Percentiles rank a stretch among this genome's conserved stretches.
Conservation (phyloP, 2,797 vertebrate genomes). For the Neopelma chrysocephalum region DNA sequence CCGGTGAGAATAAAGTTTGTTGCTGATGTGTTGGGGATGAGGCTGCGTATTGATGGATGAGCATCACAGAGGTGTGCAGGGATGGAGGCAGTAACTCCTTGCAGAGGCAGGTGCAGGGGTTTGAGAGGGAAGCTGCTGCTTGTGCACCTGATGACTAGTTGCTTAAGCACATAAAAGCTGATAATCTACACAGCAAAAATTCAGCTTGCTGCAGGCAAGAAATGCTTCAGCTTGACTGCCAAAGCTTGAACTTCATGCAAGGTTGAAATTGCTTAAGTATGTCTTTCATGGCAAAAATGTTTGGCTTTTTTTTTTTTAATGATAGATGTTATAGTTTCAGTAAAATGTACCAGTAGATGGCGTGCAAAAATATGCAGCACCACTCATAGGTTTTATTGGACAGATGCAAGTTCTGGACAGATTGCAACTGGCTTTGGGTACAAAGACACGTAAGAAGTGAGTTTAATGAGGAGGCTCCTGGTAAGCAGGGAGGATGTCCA, state of each 20-base stretch:
- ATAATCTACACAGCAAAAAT: neutral
- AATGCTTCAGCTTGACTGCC: neutral
- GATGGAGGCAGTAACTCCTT: neutral
- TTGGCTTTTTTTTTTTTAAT: neutral
- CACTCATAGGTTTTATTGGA: neutral
- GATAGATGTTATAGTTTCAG: neutral
- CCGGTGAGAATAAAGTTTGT: neutral
- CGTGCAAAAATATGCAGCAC: constrained; percentile 18
- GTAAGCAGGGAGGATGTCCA: neutral
- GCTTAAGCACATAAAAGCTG: neutral
- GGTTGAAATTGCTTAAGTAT: neutral
- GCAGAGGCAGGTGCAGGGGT: neutral
- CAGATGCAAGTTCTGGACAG: neutral
- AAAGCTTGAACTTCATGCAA: neutral
- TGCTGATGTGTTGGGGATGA: neutral
- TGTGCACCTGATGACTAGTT: neutral
- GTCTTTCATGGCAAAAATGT: neutral
- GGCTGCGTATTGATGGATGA: neutral
- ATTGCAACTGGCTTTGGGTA: neutral
- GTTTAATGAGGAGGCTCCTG: neutral
- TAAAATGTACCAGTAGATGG: constrained; percentile 48
- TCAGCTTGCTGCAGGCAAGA: neutral
- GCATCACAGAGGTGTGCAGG: neutral
- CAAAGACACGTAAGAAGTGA: neutral
- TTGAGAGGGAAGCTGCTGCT: neutral